Base-by-base conservation (phyloP, 2,888 invertebrate genomes). In the Cinara cedri region DNA sequence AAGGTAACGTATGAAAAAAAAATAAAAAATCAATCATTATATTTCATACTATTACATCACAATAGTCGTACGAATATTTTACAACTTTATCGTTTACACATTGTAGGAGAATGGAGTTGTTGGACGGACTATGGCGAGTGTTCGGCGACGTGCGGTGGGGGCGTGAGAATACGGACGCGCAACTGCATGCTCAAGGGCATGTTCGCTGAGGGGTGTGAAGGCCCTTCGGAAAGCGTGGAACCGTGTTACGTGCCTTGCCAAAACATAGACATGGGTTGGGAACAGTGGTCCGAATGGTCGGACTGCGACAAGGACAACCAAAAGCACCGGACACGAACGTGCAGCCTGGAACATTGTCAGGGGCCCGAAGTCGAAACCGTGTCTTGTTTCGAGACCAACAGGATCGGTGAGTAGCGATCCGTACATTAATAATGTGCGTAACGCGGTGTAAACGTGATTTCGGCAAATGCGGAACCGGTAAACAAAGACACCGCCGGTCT, bases 91-190 rank as follows among this genome's bases (percentile, higher is more conserved):
- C 16, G 6, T 34, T 68, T 68, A n/a, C n/a, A n/a, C 19, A 9
- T 68, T 81, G 26, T 84, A 90, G 90, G 90, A 51, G 90, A 91
- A 84, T 94, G 94, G 94, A 90, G 92, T 3, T 94, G 94, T 83
- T 96, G 95, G 95, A 90, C 91, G 0, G 94, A 94, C 68, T 95
- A 93, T 93, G 90, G 92, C 3, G 88, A 89, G 14, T 95, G 95
- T 84, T 92, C 92, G 26, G 91, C 90, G 0, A 89, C 90, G 0
- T 94, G 95, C 84, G 92, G 91, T 0, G 86, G 88, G 65, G 95
- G 95, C 0, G 87, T 90, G 24, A 88, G 90, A 66, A 88, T 89
- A 21, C 89, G 94, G 81, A 89, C 90, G 0, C 88, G 95, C 34
- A 88, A 88, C 82, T 95, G 95, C 82, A 86, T 81, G 83, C 85